Evolutionary conservation across 2,888 invertebrate genomes (phyloP).

Genomic region (Mantis religiosa): DNA sequence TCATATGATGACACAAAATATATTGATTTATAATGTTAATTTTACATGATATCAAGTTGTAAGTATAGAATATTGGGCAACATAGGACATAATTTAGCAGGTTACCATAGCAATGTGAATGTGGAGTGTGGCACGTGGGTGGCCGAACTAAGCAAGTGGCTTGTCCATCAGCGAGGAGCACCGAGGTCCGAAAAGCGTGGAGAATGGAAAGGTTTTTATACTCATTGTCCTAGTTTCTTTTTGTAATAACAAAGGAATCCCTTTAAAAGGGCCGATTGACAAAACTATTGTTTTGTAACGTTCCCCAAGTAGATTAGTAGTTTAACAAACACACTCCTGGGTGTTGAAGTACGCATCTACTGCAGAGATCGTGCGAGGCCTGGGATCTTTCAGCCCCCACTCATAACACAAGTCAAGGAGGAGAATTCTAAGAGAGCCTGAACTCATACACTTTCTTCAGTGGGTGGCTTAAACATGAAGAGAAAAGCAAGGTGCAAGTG

Average conservation of each 20-base stretch:
- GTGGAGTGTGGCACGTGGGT: slow-evolving; percentile 25
- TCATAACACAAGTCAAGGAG: neutral
- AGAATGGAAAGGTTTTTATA: slow-evolving; percentile 32
- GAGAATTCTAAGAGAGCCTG: neutral
- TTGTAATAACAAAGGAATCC: slow-evolving; percentile 31
- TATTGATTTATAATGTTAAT: slow-evolving; percentile 32
- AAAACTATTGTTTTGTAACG: slow-evolving; percentile 33
- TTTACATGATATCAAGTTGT: slow-evolving; percentile 27
- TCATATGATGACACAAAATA: slow-evolving; percentile 47
- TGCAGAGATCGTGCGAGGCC: neutral
- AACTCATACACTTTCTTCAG: slow-evolving; percentile 4
- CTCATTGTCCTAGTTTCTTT: slow-evolving; percentile 33
- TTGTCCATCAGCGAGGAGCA: slow-evolving; percentile 19
- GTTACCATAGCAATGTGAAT: slow-evolving; percentile 24
- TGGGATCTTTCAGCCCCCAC: slow-evolving; percentile 1
- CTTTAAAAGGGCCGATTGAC: slow-evolving; percentile 30
- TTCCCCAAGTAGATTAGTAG: slow-evolving; percentile 30
- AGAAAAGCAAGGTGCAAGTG: slow-evolving; percentile 26
- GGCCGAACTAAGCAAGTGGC: slow-evolving; percentile 3
- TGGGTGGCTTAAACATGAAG: neutral
- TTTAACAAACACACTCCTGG: slow-evolving; percentile 27
- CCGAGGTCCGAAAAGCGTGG: slow-evolving; percentile 25
- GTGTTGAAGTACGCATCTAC: slow-evolving; percentile 21
- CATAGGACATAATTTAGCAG: slow-evolving; percentile 5
- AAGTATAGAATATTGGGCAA: slow-evolving; percentile 21